Conservation (phyloP, 2,113 vertebrate genomes). For the Megaptera novaeangliae region DNA sequence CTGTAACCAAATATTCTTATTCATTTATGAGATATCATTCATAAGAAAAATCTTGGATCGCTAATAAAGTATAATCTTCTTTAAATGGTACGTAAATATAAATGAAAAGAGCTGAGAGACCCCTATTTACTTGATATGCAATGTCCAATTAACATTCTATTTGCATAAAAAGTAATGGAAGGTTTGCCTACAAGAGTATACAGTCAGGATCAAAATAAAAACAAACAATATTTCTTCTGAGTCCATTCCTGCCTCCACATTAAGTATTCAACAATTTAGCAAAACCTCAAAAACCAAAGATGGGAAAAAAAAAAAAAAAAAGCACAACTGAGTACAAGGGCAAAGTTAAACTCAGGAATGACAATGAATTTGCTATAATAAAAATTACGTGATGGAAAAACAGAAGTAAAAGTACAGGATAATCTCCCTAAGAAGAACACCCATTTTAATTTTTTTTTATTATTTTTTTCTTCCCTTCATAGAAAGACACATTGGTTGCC, state of each 20-base stretch:
- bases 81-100: conserved; percentile 33
- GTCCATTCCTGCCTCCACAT: background rate
- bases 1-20: conserved; percentile 26
- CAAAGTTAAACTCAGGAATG: conserved; percentile 6
- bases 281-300: conserved; percentile 58
- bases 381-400: background rate
- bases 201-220: conserved; percentile 52
- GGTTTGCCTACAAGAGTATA: background rate
- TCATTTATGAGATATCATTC: conserved; percentile 30
- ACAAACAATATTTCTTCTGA: conserved; percentile 42
- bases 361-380: conserved; percentile 1
- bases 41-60: background rate
- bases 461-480: background rate
- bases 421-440: background rate
- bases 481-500: background rate
- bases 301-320: background rate
- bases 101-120: conserved; percentile 13
- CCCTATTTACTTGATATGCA: background rate
- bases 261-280: conserved; percentile 52
- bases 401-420: conserved; percentile 1
- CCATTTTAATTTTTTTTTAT: background rate
- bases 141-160: conserved; percentile 12
- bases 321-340: background rate
- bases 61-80: background rate
- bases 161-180: conserved; percentile 22